These are phyloP conservation scores for Carduelis carduelis DNA, from an alignment of 2,797 vertebrate species.

Conservation along the genomic window DNA sequence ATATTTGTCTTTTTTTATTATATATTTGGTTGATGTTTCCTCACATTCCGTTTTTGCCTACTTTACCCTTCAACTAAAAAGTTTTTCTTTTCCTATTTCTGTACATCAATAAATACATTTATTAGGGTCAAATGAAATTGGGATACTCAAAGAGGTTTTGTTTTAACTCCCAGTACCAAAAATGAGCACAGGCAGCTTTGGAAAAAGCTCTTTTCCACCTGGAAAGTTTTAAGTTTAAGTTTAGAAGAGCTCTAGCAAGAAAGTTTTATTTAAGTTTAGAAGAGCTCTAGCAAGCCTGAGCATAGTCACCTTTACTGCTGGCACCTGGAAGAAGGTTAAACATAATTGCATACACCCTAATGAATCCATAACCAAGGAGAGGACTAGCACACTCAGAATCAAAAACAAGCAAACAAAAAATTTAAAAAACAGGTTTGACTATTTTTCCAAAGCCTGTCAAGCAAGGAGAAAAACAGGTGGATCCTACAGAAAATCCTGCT, in stretches of 20 bases:
- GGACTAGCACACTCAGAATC: neutral
- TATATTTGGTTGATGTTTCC: neutral
- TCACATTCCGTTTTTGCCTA: neutral
- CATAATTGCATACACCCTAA: neutral
- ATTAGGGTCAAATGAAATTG: neutral
- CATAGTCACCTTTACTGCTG: neutral
- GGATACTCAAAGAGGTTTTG: neutral
- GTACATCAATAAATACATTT: neutral
- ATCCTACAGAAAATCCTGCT: neutral
- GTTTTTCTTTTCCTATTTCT: neutral
- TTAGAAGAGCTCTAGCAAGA: neutral
- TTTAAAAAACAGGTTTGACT: neutral
- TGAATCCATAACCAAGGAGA: neutral
- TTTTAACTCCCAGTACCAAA: neutral
- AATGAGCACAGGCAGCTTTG: neutral
- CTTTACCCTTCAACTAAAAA: neutral
- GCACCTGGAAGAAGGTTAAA: neutral
- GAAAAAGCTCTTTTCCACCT: neutral
- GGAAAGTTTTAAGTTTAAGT: neutral
- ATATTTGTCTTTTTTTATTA: neutral
- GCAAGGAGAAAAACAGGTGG: neutral
- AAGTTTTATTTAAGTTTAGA: neutral
- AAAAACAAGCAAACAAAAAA: neutral
- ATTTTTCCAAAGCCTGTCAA: neutral
- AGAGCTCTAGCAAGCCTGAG: neutral